phyloP scores from a whole-genome alignment of 2,888 invertebrate genomes.

The Sthenelais limicola region DNA sequence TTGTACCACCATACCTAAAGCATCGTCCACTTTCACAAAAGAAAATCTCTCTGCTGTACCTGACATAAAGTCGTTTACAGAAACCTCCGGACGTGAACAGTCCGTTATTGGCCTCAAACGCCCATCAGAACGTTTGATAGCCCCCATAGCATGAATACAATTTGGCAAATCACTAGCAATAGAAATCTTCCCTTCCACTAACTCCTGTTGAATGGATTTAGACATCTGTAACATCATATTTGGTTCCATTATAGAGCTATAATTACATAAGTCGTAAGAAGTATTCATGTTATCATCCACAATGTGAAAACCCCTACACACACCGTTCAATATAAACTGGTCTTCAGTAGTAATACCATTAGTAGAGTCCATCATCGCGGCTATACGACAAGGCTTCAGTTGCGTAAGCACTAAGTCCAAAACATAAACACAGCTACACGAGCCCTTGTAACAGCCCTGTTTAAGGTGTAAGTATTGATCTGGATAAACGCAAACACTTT shows the following conservation, averaged over 20 bases:
- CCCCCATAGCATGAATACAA: background rate
- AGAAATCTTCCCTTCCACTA: background rate
- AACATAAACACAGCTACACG: too few species aligned
- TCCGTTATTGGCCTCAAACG: background rate
- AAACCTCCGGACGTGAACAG: background rate
- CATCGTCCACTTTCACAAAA: background rate
- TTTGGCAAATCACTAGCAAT: background rate
- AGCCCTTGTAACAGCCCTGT: too few species aligned
- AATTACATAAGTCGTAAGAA: background rate
- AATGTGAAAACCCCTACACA: background rate
- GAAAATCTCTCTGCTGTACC: background rate
- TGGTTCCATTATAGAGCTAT: background rate
- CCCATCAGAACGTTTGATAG: background rate
- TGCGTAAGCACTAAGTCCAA: too few species aligned
- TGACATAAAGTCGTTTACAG: background rate
- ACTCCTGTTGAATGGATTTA: background rate
- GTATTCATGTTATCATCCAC: background rate
- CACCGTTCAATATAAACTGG: too few species aligned
- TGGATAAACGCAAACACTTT: too few species aligned
- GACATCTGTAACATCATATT: background rate
- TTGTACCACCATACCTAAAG: background rate
- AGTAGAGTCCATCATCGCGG: too few species aligned
- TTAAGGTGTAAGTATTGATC: too few species aligned
- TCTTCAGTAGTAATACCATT: too few species aligned
- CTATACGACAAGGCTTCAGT: too few species aligned